Base-by-base conservation (phyloP, 2,888 invertebrate species). In the Idaea biselata region DNA sequence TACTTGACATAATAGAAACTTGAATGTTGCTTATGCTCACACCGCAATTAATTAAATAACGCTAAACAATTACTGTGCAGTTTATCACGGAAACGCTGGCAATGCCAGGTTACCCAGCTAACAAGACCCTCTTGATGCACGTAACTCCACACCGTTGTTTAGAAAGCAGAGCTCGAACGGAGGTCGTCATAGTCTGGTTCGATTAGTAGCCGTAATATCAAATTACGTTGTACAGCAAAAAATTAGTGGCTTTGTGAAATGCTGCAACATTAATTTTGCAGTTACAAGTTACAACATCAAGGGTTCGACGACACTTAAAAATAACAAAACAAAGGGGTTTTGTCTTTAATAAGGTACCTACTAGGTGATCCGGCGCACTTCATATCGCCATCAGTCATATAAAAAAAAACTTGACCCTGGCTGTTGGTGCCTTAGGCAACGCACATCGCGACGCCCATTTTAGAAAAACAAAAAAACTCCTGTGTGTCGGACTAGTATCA, bases 181-280 rank as follows among this genome's bases (percentile, higher is more conserved):
- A 59, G 71, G 56, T 68, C 67, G 61, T 59, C 25, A 55, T 53
- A 63, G 53, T 8, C 58, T 81, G 79, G 81, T 77, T 78, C 73
- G 69, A 76, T 81, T 81, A 77, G 60, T 70, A 72, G 73, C 63
- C 75, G 78, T 75, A 69, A 73, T 76, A 77, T 84, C 71, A 76
- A 81, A 81, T 86, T 84, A 83, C 80, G 75, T 73, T 75, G 73
- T 74, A 77, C 66, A 71, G 78, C 81, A 81, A 81, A 85, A 86
- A 81, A 68, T 71, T 75, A 62, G 74, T 72, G 78, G 73, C 74
- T 77, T 72, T 66, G 73, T 72, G 75, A 76, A 79, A 73, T 76
- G 74, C 75, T 78, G 79, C 77, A 74, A 75, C 70, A 72, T 75
- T 80, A 68, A 68, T 66, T 80, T 79, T 78, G 73, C 74, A 66